Evolutionary conservation across 2,888 invertebrate genomes (phyloP).

Genomic region (Spisula solida): DNA sequence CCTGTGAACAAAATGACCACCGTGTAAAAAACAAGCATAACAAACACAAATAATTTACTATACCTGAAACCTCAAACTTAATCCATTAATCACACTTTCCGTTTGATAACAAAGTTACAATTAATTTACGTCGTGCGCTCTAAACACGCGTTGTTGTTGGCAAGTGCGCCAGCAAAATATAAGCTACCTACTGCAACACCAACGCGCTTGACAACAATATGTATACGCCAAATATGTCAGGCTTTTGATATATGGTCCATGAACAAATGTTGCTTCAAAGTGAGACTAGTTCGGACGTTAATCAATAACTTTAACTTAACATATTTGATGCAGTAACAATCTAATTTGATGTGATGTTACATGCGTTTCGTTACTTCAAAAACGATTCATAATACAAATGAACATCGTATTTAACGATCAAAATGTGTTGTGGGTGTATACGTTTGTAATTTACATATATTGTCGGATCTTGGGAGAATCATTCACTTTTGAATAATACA

Average conservation of each 20-base stretch:
- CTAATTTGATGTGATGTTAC: neutral
- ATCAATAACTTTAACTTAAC: conserved; percentile 3
- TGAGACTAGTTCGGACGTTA: neutral
- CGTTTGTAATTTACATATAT: too few species aligned
- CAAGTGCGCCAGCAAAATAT: neutral
- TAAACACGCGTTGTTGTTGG: neutral
- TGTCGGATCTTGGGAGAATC: too few species aligned
- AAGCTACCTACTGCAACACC: neutral
- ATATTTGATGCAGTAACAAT: neutral
- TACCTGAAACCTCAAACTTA: neutral
- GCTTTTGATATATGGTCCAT: conserved; percentile 14
- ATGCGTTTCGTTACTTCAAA: neutral
- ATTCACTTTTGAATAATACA: too few species aligned
- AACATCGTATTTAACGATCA: too few species aligned
- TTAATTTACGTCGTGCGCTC: neutral
- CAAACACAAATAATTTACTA: neutral
- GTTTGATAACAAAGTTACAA: neutral
- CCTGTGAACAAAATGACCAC: too few species aligned
- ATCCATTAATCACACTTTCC: neutral
- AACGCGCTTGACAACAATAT: conserved; percentile 1
- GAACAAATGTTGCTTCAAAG: neutral
- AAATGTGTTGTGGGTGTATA: too few species aligned
- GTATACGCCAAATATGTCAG: neutral
- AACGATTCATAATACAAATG: neutral
- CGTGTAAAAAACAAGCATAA: too few species aligned